Evolutionary conservation across 2,113 vertebrate species (phyloP).

Genomic region (Bos taurus): ARS-UCD2.0 NC_037338.1:55670001-55670500

Average conservation of each 20-base stretch:
- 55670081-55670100: background rate
- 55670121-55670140: background rate
- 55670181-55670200: background rate
- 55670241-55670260: background rate
- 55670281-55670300: background rate
- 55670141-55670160: no score
- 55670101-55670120: background rate
- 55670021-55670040: background rate
- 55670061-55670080: background rate
- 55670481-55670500: background rate
- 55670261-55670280: background rate
- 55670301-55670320: background rate
- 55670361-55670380: background rate
- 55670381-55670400: background rate
- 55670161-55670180: background rate
- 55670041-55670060: background rate
- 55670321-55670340: conserved; percentile 5
- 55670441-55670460: background rate
- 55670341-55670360: background rate
- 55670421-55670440: background rate
- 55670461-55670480: background rate
- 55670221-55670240: background rate
- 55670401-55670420: background rate
- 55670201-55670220: background rate
- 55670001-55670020: background rate